These are phyloP conservation scores for Diorhabda elongata DNA, from an alignment of 1,140 invertebrate species.

Conservation along the genomic window DNA sequence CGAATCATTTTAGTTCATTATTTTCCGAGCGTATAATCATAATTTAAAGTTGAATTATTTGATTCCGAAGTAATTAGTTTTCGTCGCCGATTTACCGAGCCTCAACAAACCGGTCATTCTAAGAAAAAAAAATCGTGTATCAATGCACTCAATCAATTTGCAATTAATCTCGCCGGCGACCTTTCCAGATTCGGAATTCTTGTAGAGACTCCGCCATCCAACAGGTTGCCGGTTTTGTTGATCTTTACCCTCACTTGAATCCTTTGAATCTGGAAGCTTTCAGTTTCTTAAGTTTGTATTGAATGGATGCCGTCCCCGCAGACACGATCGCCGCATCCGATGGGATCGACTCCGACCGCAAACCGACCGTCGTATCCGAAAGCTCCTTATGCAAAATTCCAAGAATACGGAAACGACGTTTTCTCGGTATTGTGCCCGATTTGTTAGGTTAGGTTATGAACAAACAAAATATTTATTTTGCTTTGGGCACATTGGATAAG, in stretches of 20 bases:
- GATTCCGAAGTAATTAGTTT: no score
- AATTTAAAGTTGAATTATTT: no score
- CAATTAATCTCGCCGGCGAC: background rate
- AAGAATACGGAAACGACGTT: background rate
- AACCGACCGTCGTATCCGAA: background rate
- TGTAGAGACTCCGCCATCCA: conserved; percentile 17
- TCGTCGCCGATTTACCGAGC: no score
- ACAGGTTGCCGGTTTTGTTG: conserved; percentile 30
- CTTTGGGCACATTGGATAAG: no score
- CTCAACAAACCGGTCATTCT: no score
- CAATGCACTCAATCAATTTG: background rate
- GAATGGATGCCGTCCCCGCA: conserved; percentile 5
- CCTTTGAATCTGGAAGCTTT: conserved; percentile 31
- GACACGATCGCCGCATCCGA: conserved; percentile 4
- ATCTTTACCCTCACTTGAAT: conserved; percentile 32
- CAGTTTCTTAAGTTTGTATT: conserved; percentile 27
- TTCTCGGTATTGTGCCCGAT: background rate
- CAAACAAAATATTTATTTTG: no score
- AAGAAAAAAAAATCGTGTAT: background rate
- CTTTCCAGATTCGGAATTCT: conserved; percentile 1
- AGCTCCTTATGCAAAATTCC: conserved; percentile 12
- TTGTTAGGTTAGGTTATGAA: background rate
- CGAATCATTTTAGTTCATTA: no score
- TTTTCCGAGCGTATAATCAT: no score
- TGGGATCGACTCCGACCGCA: conserved; percentile 2